Evolutionary conservation across 2,113 vertebrate species (phyloP).

Genomic region (Phylloscopus trochiloides): DNA sequence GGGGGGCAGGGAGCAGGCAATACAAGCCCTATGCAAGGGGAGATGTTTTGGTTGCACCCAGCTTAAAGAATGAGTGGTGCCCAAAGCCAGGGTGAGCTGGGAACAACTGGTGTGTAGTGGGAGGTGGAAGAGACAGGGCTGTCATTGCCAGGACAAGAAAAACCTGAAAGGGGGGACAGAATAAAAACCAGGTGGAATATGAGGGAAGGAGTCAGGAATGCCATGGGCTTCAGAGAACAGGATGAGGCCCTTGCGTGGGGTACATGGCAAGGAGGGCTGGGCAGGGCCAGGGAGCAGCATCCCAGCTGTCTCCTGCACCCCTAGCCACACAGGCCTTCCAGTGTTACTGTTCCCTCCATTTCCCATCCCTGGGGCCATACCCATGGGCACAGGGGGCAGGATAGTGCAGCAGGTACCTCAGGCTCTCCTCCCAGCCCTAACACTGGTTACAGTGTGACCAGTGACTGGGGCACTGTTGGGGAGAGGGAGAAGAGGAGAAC

Average conservation of each 20-base stretch:
- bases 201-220: neutral
- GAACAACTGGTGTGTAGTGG: neutral
- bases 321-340: neutral
- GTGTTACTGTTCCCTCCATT: neutral
- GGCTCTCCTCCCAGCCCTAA: neutral
- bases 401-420: fast-evolving
- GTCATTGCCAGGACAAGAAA: neutral
- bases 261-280: neutral
- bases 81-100: neutral
- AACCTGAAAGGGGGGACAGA: neutral
- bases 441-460: neutral
- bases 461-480: neutral
- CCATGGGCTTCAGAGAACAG: neutral
- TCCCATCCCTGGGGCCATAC: neutral
- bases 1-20: neutral
- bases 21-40: fast-evolving
- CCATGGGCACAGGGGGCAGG: neutral
- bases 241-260: neutral
- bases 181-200: neutral
- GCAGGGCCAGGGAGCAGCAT: neutral
- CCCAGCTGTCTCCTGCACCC: neutral
- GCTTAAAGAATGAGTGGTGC: neutral
- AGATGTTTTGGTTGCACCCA: neutral
- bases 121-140: neutral
- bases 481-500: neutral